phyloP scores from a whole-genome alignment of 1,140 invertebrate species.

The Andricus grossulariae region DNA sequence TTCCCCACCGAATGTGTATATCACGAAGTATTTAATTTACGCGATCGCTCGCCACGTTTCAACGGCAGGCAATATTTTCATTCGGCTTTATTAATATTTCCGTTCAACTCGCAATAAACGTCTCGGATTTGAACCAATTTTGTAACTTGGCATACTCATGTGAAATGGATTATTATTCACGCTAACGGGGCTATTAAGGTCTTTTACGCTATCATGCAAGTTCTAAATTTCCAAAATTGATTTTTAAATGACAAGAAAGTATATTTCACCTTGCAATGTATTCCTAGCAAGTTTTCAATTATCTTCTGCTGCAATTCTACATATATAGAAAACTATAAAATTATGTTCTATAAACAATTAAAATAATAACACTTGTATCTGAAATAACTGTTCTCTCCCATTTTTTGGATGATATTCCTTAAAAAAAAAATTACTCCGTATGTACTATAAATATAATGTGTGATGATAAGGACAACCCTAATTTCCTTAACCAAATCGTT shows the following conservation, averaged over 20 bases:
- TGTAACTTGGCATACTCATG: neutral
- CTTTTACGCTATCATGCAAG: neutral
- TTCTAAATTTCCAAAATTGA: neutral
- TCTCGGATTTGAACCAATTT: conserved; percentile 28
- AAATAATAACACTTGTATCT: no score
- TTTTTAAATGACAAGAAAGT: neutral
- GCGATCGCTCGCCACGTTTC: conserved; percentile 8
- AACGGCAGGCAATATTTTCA: conserved; percentile 21
- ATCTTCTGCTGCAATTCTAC: no score
- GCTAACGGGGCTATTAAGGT: neutral
- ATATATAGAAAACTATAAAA: no score
- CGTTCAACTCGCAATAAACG: conserved; percentile 13
- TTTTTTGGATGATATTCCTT: no score
- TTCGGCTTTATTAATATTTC: conserved; percentile 15
- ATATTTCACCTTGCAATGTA: no score
- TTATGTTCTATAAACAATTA: no score
- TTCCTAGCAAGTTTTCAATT: no score
- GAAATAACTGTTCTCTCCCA: no score
- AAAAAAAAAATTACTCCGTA: no score
- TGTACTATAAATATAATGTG: no score
- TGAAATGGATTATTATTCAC: conserved; percentile 4
- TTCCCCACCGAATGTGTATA: conserved; percentile 21
- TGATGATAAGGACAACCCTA: no score
- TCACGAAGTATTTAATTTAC: conserved; percentile 30
- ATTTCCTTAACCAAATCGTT: no score